A percentile compares a stretch with the other conserved stretches of the same genome.
Conservation (phyloP, 2,113 vertebrate species). For the Podocnemis expansa region DNA sequence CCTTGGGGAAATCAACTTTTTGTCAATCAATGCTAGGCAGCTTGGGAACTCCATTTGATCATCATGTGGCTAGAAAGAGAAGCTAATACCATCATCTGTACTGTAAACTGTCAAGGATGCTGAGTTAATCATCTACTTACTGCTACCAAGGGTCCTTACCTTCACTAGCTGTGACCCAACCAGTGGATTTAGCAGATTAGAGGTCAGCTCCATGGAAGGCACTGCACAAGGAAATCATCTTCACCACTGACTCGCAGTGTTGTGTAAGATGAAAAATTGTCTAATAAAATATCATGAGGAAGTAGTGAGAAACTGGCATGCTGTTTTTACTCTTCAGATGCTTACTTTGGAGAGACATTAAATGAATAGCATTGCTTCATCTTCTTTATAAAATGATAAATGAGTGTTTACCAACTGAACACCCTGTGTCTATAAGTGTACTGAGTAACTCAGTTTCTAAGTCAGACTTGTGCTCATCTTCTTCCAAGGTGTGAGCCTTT, state of each 20-base stretch:
- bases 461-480: neutral
- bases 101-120: slow-evolving; percentile 3
- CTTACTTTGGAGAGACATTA: neutral
- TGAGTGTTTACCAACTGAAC: neutral
- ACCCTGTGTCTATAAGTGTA: neutral
- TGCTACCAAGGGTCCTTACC: neutral
- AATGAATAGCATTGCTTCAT: neutral
- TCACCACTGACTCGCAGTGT: neutral
- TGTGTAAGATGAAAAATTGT: neutral
- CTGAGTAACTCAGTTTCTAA: neutral
- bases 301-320: neutral
- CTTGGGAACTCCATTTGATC: slow-evolving; percentile 35
- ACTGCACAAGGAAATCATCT: neutral
- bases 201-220: neutral
- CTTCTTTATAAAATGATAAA: neutral
- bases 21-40: neutral
- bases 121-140: slow-evolving; percentile 16
- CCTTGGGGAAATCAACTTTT: slow-evolving; percentile 63
- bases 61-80: neutral
- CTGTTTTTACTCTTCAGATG: neutral
- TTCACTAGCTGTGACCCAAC: neutral
- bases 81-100: neutral
- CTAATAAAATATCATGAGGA: neutral
- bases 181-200: neutral
- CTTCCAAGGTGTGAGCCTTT: neutral